These are phyloP conservation scores for Pollenia labialis DNA, from an alignment of 2,888 invertebrate species.

Conservation along the genomic window DNA sequence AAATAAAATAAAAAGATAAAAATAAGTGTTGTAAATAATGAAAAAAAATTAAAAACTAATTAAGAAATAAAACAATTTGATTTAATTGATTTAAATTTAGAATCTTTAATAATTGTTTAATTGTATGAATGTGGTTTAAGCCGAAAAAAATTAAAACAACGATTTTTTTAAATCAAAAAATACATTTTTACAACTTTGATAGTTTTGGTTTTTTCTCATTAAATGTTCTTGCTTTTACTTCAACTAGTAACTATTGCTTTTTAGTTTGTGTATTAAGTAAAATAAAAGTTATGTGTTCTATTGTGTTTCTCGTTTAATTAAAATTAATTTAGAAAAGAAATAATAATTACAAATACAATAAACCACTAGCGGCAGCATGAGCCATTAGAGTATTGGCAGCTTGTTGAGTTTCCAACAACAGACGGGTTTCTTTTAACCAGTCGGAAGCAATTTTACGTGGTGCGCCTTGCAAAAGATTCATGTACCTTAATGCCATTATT, in stretches of 20 bases:
- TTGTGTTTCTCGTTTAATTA: slow-evolving; percentile 24
- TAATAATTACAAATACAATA: slow-evolving; percentile 82
- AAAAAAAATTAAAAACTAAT: slow-evolving; percentile 33
- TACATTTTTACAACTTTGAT: slow-evolving; percentile 66
- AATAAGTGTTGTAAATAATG: slow-evolving; percentile 17
- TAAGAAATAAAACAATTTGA: slow-evolving; percentile 48
- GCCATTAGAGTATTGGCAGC: slow-evolving; percentile 95
- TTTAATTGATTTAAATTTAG: slow-evolving; percentile 40
- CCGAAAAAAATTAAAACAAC: slow-evolving; percentile 43
- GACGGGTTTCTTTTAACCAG: slow-evolving; percentile 94
- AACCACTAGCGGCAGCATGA: slow-evolving; percentile 90
- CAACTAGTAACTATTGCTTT: slow-evolving; percentile 59
- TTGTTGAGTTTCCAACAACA: slow-evolving; percentile 94
- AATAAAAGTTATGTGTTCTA: slow-evolving; percentile 40
- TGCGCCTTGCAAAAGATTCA: slow-evolving; percentile 95
- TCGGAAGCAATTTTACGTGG: slow-evolving; percentile 92
- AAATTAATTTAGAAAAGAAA: slow-evolving; percentile 38
- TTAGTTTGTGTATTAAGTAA: slow-evolving; percentile 57
- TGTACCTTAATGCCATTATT: slow-evolving; percentile 92
- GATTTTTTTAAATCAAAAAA: slow-evolving; percentile 40
- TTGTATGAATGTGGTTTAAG: slow-evolving; percentile 28
- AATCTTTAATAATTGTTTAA: slow-evolving; percentile 35
- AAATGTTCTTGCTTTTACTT: slow-evolving; percentile 22
- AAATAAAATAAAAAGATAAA: neutral
- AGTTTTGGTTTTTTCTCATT: slow-evolving; percentile 13